Percentiles rank a stretch among this genome's conserved stretches.
Evolutionary conservation across 2,888 invertebrate species (phyloP).

Genomic region (Heliconius hortense): DNA sequence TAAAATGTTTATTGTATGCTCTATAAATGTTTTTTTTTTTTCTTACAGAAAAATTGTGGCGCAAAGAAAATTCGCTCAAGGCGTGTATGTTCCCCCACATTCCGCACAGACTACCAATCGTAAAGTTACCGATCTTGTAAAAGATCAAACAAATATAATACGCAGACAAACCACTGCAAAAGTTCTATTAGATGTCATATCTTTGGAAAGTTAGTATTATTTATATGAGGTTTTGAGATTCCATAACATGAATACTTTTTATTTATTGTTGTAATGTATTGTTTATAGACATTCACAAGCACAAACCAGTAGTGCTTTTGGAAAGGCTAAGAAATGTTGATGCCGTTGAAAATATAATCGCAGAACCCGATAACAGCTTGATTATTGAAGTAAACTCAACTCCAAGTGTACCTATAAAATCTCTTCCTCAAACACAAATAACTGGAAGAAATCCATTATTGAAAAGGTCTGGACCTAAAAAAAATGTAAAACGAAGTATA

Average conservation of each 20-base stretch:
- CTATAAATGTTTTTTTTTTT: neutral
- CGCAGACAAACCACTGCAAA: conserved; percentile 31
- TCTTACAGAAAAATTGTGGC: conserved; percentile 52
- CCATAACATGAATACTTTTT: neutral
- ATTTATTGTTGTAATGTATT: neutral
- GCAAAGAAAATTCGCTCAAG: conserved; percentile 61
- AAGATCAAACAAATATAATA: conserved; percentile 30
- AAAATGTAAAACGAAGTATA: neutral
- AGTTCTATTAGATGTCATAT: conserved; percentile 26
- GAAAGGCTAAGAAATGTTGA: conserved; percentile 41
- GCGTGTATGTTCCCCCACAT: conserved; percentile 53
- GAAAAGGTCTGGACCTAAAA: neutral
- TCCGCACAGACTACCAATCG: conserved; percentile 8
- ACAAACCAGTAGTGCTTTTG: conserved; percentile 50
- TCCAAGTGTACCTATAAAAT: neutral
- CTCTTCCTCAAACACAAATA: neutral
- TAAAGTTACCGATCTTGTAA: conserved; percentile 11
- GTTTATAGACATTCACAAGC: conserved; percentile 41
- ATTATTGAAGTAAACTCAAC: neutral
- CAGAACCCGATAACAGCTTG: neutral
- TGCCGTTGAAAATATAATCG: neutral
- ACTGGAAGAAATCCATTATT: neutral
- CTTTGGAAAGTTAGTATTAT: conserved; percentile 22
- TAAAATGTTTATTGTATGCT: no score
- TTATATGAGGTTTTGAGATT: neutral